Conservation (phyloP, 2,888 invertebrate genomes). For the Embidobia sp. region DNA sequence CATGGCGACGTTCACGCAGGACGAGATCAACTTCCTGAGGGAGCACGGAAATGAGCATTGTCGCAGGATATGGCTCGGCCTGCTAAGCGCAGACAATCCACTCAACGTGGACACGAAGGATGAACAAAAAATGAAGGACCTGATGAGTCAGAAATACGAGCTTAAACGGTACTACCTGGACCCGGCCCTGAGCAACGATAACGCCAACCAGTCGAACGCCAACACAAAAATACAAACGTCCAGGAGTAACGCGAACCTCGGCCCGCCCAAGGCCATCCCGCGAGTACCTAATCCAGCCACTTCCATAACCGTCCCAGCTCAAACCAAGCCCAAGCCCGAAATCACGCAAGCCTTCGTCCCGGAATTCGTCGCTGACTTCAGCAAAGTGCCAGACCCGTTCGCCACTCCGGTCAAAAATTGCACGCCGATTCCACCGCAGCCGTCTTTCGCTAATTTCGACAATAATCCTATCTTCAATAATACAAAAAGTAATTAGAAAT, state of each 20-base stretch:
- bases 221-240: conserved; percentile 1
- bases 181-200: conserved; percentile 73
- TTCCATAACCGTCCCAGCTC: conserved; percentile 66
- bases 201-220: conserved; percentile 56
- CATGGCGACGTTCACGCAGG: conserved; percentile 98
- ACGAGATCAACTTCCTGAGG: conserved; percentile 96
- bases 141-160: conserved; percentile 98
- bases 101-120: conserved; percentile 86
- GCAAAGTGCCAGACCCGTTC: conserved; percentile 77
- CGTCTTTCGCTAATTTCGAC: conserved; percentile 88
- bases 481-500: conserved; percentile 61
- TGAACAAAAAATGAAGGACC: conserved; percentile 94
- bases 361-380: conserved; percentile 80
- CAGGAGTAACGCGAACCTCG: conserved; percentile 67
- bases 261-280: conserved; percentile 70
- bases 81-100: conserved; percentile 86
- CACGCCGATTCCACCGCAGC: conserved; percentile 77
- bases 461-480: conserved; percentile 87
- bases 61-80: conserved; percentile 94
- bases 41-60: conserved; percentile 96
- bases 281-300: conserved; percentile 74
- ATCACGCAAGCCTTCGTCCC: conserved; percentile 74
- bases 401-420: conserved; percentile 70
- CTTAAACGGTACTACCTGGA: conserved; percentile 88
- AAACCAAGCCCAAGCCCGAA: conserved; percentile 69